Evolutionary conservation across 1,140 invertebrate genomes (phyloP).

Genomic region (Sarcophaga bullata): DNA sequence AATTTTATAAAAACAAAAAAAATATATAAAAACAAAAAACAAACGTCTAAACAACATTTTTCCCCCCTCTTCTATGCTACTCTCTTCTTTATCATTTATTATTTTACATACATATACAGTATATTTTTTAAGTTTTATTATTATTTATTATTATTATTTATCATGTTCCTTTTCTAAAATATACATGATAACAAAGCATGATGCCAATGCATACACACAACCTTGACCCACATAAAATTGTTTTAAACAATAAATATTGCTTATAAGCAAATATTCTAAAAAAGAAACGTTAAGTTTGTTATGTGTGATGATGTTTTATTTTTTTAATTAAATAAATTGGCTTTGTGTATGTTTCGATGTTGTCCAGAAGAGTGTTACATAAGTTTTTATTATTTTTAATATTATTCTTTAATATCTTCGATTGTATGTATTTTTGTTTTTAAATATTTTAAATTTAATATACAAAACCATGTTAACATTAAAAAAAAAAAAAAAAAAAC

Average conservation of each 20-base stretch:
- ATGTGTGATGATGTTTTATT: not conserved
- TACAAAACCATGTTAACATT: slow-evolving; percentile 20
- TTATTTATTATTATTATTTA: not conserved
- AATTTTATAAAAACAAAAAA: no score
- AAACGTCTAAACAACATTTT: no score
- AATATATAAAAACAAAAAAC: no score
- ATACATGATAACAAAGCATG: no score
- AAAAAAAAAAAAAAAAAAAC: not conserved
- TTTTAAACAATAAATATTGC: not conserved
- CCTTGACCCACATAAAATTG: not conserved
- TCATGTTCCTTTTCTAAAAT: no score
- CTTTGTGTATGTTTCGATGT: not conserved
- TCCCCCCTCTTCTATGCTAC: no score
- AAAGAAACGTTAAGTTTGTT: not conserved
- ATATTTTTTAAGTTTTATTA: slow-evolving; percentile 14
- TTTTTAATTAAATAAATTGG: slow-evolving; percentile 7
- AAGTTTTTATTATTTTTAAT: slow-evolving; percentile 22
- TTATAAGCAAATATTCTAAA: not conserved
- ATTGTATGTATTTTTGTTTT: slow-evolving; percentile 23
- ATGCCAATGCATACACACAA: no score
- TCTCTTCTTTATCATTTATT: not conserved
- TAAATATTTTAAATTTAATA: slow-evolving; percentile 36
- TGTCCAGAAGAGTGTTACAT: slow-evolving; percentile 16
- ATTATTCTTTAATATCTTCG: slow-evolving; percentile 1
- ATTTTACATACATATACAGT: not conserved